A percentile compares a stretch with the other conserved stretches of the same genome.
Conservation (phyloP, 2,113 vertebrate species). For the Acinonyx jubatus region DNA sequence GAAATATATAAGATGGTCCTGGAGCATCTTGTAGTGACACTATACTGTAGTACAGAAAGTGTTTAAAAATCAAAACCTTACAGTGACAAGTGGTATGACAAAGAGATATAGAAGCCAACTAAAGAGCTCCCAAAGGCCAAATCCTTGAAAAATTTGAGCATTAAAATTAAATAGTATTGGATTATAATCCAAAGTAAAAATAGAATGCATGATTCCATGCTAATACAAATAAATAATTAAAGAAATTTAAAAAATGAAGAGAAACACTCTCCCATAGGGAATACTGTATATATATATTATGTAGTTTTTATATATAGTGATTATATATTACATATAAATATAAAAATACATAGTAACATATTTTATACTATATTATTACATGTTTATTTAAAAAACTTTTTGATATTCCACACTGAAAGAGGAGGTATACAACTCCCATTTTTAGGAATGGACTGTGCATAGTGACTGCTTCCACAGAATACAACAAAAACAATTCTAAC, state of each 20-base stretch:
- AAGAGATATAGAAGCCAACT: background rate
- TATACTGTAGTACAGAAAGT: background rate
- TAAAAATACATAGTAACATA: background rate
- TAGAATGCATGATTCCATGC: background rate
- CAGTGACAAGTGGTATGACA: background rate
- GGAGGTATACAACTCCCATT: background rate
- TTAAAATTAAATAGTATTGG: background rate
- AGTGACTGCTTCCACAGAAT: background rate
- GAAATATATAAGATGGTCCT: background rate
- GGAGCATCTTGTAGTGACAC: background rate
- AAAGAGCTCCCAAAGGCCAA: background rate
- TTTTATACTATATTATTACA: background rate
- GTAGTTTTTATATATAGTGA: background rate
- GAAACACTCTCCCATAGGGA: background rate
- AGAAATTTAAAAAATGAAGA: background rate
- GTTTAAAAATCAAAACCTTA: background rate
- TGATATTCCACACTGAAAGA: background rate
- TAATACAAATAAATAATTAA: background rate
- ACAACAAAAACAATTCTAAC: background rate
- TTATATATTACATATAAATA: background rate
- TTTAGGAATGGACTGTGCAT: background rate
- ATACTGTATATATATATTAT: background rate
- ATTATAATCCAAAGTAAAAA: constrained; percentile 9
- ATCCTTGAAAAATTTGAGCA: background rate
- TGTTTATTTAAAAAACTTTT: background rate